Evolutionary conservation across 2,113 vertebrate species (phyloP).

Genomic region (Puntigrus tetrazona): DNA sequence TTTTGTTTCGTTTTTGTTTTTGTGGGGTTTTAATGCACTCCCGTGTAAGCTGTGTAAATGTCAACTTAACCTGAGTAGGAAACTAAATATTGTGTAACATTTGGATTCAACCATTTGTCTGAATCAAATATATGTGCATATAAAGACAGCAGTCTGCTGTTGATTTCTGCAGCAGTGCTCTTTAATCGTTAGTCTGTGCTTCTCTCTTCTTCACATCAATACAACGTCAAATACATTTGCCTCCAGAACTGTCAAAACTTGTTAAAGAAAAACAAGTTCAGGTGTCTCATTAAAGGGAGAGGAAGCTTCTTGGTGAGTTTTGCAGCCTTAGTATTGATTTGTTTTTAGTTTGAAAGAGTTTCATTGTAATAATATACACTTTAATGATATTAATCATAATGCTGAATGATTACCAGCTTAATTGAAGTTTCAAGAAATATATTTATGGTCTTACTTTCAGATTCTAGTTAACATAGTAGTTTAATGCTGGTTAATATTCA

Average conservation of each 20-base stretch:
- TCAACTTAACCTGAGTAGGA: background rate
- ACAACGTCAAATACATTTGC: slow-evolving; percentile 17
- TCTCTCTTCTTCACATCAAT: slow-evolving; percentile 18
- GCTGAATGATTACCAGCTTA: background rate
- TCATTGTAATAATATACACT: background rate
- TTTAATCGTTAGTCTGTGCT: background rate
- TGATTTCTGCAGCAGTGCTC: background rate
- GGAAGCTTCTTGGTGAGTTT: background rate
- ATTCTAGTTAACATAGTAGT: background rate
- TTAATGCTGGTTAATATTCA: background rate
- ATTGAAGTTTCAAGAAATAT: background rate
- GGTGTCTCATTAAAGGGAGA: slow-evolving; percentile 21
- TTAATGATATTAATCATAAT: background rate
- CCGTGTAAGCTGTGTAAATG: background rate
- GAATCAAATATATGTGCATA: background rate
- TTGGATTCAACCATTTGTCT: background rate
- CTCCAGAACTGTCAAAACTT: slow-evolving; percentile 16
- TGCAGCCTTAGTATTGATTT: background rate
- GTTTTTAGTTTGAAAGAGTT: background rate
- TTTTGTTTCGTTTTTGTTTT: background rate
- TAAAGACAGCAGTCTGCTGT: background rate
- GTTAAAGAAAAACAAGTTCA: slow-evolving; percentile 7
- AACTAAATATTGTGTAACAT: background rate
- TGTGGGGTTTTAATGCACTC: background rate
- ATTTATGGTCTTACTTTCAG: background rate